These are phyloP conservation scores for Caradrina kadenii DNA, from an alignment of 2,888 invertebrate genomes.

Conservation along the genomic window DNA sequence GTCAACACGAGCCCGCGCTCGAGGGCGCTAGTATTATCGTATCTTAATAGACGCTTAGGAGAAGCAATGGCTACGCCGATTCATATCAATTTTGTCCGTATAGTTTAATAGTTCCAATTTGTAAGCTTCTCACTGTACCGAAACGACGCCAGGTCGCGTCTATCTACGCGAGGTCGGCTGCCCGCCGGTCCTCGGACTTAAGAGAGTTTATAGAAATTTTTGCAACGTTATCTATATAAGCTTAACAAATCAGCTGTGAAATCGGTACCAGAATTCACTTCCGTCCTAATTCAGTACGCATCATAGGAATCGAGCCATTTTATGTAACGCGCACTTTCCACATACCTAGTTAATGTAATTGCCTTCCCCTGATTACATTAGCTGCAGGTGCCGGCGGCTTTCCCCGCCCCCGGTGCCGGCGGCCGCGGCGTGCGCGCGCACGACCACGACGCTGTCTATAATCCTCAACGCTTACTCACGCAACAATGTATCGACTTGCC, in stretches of 20 bases:
- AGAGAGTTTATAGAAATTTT: conserved; percentile 85
- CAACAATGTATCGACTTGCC: conserved; percentile 22
- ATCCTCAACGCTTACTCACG: conserved; percentile 6
- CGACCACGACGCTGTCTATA: conserved; percentile 41
- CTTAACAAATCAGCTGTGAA: conserved; percentile 90
- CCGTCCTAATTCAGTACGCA: conserved; percentile 90
- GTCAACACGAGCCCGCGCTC: conserved; percentile 79
- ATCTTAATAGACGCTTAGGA: conserved; percentile 87
- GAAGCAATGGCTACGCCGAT: conserved; percentile 88
- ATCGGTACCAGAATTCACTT: conserved; percentile 90
- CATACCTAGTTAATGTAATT: conserved; percentile 86
- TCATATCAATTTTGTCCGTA: conserved; percentile 90
- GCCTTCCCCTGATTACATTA: conserved; percentile 87
- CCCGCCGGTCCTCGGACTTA: conserved; percentile 77
- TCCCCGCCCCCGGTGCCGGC: conserved; percentile 67
- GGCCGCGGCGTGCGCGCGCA: conserved; percentile 52
- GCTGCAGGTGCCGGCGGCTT: conserved; percentile 71
- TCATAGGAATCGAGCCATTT: conserved; percentile 91
- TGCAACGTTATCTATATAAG: conserved; percentile 88
- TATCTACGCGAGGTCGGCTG: conserved; percentile 79
- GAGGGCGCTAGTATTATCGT: conserved; percentile 85
- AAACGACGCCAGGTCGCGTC: conserved; percentile 79
- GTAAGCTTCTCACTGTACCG: conserved; percentile 88
- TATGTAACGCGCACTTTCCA: conserved; percentile 89
- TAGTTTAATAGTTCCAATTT: conserved; percentile 89